Conservation (phyloP, 1,140 invertebrate species). For the Drosophila biarmipes region DNA sequence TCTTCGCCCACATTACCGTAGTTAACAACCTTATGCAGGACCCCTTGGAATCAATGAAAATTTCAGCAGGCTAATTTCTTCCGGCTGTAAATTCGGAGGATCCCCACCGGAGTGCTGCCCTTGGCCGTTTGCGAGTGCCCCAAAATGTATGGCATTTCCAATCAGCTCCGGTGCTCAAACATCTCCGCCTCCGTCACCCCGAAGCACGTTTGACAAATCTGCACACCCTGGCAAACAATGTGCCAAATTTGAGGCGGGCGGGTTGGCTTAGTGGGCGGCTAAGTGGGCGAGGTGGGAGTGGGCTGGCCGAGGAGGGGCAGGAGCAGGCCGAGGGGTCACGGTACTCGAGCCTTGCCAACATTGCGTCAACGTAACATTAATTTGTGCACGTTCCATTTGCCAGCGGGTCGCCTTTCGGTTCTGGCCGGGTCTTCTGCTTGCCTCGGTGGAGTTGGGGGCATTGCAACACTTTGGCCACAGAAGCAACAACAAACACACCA, state of each 20-base stretch:
- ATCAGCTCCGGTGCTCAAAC: conserved; percentile 37
- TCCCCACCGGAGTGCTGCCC: conserved; percentile 7
- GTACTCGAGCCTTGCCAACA: conserved; percentile 61
- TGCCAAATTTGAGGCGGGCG: conserved; percentile 64
- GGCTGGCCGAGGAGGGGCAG: neutral
- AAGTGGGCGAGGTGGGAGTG: neutral
- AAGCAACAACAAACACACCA: conserved; percentile 36
- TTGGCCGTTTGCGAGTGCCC: conserved; percentile 19
- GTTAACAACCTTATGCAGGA: neutral
- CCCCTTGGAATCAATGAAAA: conserved; percentile 3
- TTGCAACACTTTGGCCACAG: conserved; percentile 79
- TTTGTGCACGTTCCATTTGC: conserved; percentile 78
- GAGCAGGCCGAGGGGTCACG: conserved; percentile 21
- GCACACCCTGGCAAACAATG: conserved; percentile 69
- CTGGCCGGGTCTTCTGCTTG: conserved; percentile 33
- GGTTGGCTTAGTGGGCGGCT: neutral
- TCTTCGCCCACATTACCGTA: neutral
- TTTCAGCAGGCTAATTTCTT: conserved; percentile 45
- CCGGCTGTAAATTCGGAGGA: conserved; percentile 12
- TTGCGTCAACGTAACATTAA: conserved; percentile 74
- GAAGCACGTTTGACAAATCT: conserved; percentile 58
- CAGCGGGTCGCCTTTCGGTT: conserved; percentile 38
- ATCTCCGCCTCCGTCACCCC: neutral
- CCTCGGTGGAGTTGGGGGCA: conserved; percentile 40
- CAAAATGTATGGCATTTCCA: conserved; percentile 56